Conservation (phyloP, 2,888 invertebrate genomes). For the Choristoneura rosaceana region DNA sequence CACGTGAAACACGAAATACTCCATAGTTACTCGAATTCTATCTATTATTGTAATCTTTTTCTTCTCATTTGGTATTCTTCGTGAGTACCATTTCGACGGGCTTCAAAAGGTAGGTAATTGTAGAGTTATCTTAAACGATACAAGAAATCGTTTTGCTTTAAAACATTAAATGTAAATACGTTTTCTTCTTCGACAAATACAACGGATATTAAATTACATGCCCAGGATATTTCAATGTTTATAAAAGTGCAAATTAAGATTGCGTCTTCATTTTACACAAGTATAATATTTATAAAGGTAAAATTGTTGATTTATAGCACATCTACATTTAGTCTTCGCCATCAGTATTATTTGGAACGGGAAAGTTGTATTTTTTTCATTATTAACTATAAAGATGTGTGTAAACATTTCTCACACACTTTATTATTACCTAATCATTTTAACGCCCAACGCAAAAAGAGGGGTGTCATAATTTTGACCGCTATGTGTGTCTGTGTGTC, state of each 20-base stretch:
- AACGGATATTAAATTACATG: not conserved
- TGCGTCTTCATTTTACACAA: too few relatives aligned
- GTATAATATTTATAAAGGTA: not conserved
- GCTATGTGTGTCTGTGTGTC: too few relatives aligned
- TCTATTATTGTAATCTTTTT: conserved; percentile 17
- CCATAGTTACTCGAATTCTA: conserved; percentile 1
- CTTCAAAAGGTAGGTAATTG: conserved; percentile 16
- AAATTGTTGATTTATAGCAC: not conserved
- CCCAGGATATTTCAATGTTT: not conserved
- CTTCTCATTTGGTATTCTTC: conserved; percentile 21
- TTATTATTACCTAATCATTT: too few relatives aligned
- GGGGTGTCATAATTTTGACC: too few relatives aligned
- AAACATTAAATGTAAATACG: conserved; percentile 4
- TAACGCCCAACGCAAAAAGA: too few relatives aligned
- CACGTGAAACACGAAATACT: conserved; percentile 18
- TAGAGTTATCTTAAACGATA: conserved; percentile 15
- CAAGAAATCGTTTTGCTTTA: conserved; percentile 5
- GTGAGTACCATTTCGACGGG: conserved; percentile 10
- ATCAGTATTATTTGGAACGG: not conserved
- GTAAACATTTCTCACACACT: too few relatives aligned
- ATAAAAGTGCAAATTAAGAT: not conserved
- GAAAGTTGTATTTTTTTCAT: not conserved
- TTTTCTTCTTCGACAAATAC: not conserved
- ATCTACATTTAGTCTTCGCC: not conserved
- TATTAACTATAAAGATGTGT: too few relatives aligned